Evolutionary conservation across 2,888 invertebrate species (phyloP).

Genomic region (Electrophaes corylata): DNA sequence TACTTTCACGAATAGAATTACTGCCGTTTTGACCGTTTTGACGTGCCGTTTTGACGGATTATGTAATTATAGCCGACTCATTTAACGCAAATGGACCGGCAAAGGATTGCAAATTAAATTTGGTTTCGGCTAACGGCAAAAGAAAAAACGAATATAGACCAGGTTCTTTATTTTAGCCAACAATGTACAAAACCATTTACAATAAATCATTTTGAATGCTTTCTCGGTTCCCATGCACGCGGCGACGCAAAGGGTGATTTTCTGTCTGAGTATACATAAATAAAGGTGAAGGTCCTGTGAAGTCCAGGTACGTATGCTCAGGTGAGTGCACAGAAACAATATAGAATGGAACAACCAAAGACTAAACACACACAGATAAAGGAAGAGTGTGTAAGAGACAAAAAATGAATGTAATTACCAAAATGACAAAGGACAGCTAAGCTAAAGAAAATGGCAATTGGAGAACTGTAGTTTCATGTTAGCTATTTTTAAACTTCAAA

Average conservation of each 20-base stretch:
- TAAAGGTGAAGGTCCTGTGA: slow-evolving; percentile 80
- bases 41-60: slow-evolving; percentile 7
- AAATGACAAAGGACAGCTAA: too few species aligned
- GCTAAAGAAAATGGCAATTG: too few species aligned
- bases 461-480: too few species aligned
- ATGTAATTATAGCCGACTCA: slow-evolving; percentile 23
- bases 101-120: slow-evolving; percentile 73
- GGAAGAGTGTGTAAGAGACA: background rate
- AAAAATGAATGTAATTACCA: too few species aligned
- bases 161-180: slow-evolving; percentile 83
- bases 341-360: slow-evolving; percentile 45
- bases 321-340: slow-evolving; percentile 45
- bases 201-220: slow-evolving; percentile 84
- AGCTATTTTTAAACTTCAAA: too few species aligned
- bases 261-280: slow-evolving; percentile 81
- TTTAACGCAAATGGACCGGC: slow-evolving; percentile 53
- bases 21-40: too few species aligned
- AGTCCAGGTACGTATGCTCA: slow-evolving; percentile 74
- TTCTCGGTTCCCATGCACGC: slow-evolving; percentile 81
- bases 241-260: slow-evolving; percentile 83
- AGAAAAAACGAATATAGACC: slow-evolving; percentile 77
- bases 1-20: slow-evolving; percentile 35
- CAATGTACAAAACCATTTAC: slow-evolving; percentile 85
- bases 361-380: background rate
- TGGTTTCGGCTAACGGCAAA: slow-evolving; percentile 59